These are phyloP conservation scores for Synanthedon tipuliformis DNA, from an alignment of 2,888 invertebrate genomes.

Conservation along the genomic window DNA sequence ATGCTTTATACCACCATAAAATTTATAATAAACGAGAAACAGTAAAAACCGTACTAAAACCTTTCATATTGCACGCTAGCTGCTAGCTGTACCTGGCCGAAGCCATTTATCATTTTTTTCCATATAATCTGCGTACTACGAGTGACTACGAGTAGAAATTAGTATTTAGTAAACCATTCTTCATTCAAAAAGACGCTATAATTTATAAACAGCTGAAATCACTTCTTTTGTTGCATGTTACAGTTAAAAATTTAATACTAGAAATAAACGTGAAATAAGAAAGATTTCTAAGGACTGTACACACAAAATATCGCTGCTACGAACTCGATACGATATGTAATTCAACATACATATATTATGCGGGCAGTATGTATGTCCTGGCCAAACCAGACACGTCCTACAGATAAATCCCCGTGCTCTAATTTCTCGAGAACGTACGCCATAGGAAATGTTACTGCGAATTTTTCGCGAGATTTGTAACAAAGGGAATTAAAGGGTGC, in stretches of 20 bases:
- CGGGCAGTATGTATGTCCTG: constrained; percentile 23
- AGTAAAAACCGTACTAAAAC: constrained; percentile 48
- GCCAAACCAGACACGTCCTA: constrained; percentile 15
- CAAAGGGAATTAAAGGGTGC: background rate
- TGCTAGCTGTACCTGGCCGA: constrained; percentile 12
- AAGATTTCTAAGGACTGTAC: no score
- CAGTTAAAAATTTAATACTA: no score
- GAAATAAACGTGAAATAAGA: no score
- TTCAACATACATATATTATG: constrained; percentile 10
- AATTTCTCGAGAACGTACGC: constrained; percentile 17
- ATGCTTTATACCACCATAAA: constrained; percentile 60
- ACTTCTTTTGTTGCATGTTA: no score
- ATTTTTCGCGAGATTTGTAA: background rate
- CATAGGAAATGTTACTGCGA: background rate
- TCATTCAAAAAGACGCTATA: no score
- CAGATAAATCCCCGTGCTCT: constrained; percentile 25
- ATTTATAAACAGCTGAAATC: no score
- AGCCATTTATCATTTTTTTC: background rate
- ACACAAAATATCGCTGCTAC: no score
- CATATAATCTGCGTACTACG: background rate
- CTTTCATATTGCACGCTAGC: constrained; percentile 43
- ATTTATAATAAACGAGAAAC: constrained; percentile 60
- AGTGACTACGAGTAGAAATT: background rate
- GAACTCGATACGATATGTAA: no score
- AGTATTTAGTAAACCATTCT: no score